A percentile compares a stretch with the other conserved stretches of the same genome.
Conservation (phyloP, 2,888 invertebrate genomes). For the Busseola fusca region DNA sequence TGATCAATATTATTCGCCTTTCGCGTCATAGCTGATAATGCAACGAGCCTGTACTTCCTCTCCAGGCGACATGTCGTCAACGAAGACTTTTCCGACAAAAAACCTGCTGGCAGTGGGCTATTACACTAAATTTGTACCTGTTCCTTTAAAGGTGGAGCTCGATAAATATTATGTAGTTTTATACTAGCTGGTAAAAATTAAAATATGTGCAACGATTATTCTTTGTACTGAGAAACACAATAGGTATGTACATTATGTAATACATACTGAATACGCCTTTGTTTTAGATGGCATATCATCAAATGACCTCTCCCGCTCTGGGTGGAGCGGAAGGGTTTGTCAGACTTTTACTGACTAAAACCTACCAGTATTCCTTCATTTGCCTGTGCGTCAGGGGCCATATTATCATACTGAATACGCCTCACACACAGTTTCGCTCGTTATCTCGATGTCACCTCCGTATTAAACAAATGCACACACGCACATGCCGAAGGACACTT, state of each 20-base stretch:
- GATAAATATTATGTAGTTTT: background rate
- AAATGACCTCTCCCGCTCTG: no score
- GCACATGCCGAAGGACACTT: no score
- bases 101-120: slow-evolving; percentile 5
- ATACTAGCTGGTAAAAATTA: background rate
- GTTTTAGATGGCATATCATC: no score
- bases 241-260: background rate
- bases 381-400: no score
- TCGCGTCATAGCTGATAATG: background rate
- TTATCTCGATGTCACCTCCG: no score
- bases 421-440: no score
- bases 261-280: no score
- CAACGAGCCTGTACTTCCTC: background rate
- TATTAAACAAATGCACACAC: no score
- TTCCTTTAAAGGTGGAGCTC: slow-evolving; percentile 1
- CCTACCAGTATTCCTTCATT: no score
- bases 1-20: background rate
- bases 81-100: background rate
- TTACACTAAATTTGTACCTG: slow-evolving; percentile 9
- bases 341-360: no score
- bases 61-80: slow-evolving; percentile 3
- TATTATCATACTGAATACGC: no score
- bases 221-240: background rate
- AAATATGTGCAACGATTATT: background rate
- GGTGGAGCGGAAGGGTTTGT: no score